A percentile compares a stretch with the other conserved stretches of the same genome.
Evolutionary conservation across 2,888 invertebrate species (phyloP).

Genomic region (Ramazzottius varieornatus): DNA sequence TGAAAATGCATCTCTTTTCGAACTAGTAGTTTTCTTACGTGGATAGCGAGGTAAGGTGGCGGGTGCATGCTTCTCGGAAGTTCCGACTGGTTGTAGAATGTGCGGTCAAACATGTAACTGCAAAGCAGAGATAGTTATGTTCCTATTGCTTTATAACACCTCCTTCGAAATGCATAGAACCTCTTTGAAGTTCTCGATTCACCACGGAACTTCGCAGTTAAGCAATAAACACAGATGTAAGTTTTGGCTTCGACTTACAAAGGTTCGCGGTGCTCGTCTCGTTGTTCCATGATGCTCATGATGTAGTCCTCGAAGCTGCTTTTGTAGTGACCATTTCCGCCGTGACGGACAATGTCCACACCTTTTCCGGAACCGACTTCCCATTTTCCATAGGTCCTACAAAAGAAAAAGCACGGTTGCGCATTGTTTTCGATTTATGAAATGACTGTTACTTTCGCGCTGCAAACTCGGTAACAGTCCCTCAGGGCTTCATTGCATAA

Average conservation of each 20-base stretch:
- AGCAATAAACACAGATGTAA: too few relatives aligned
- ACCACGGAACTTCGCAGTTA: too few relatives aligned
- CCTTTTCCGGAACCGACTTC: slow-evolving; percentile 14
- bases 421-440: too few relatives aligned
- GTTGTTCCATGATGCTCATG: neutral
- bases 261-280: neutral
- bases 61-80: slow-evolving; percentile 2
- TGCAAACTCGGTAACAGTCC: too few relatives aligned
- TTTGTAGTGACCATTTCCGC: slow-evolving; percentile 15
- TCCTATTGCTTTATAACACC: neutral
- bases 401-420: slow-evolving; percentile 11
- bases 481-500: too few relatives aligned
- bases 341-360: slow-evolving; percentile 16
- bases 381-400: slow-evolving; percentile 15
- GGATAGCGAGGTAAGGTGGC: neutral
- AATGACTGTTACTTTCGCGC: too few relatives aligned
- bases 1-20: too few relatives aligned
- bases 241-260: too few relatives aligned
- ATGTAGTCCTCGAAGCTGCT: slow-evolving; percentile 14
- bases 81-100: neutral
- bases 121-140: neutral
- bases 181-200: too few relatives aligned
- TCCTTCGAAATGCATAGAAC: too few relatives aligned
- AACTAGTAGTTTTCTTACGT: too few relatives aligned
- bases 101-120: slow-evolving; percentile 1